Percentiles rank a stretch among this genome's conserved stretches.
Evolutionary conservation across 2,888 invertebrate genomes (phyloP).

Genomic region (Cynaeus angustus): DNA sequence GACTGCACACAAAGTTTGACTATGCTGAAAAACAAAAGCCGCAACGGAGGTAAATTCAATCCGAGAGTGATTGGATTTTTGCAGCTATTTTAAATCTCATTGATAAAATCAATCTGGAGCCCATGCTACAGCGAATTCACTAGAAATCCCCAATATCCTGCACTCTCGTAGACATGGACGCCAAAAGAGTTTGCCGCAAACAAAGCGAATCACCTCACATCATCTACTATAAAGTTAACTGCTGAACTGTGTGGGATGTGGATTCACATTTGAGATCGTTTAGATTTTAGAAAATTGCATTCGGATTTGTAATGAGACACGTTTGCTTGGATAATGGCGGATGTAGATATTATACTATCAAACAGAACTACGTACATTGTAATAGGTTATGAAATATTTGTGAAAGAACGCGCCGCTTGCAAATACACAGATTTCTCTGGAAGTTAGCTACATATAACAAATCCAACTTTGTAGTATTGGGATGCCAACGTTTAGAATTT

Average conservation of each 20-base stretch:
- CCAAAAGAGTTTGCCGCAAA: slow-evolving; percentile 4
- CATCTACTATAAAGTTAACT: background rate
- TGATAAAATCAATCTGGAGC: slow-evolving; percentile 59
- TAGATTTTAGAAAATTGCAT: no score
- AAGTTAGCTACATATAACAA: no score
- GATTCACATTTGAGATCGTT: background rate
- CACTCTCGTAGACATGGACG: background rate
- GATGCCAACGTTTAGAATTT: no score
- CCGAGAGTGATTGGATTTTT: slow-evolving; percentile 62
- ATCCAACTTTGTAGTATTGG: no score
- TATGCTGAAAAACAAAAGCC: slow-evolving; percentile 39
- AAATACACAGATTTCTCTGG: no score
- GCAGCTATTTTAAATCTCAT: slow-evolving; percentile 62
- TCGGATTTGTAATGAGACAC: background rate
- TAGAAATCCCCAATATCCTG: slow-evolving; percentile 4
- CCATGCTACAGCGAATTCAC: slow-evolving; percentile 8
- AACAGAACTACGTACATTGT: no score
- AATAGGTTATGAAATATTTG: no score
- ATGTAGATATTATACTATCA: no score
- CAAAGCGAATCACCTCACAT: slow-evolving; percentile 1
- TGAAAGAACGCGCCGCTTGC: no score
- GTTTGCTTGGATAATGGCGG: no score
- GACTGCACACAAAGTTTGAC: slow-evolving; percentile 40
- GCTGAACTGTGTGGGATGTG: slow-evolving; percentile 5
- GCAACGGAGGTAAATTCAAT: slow-evolving; percentile 57